Conservation (phyloP, 2,888 invertebrate genomes). For the Perizoma affinitatum region DNA sequence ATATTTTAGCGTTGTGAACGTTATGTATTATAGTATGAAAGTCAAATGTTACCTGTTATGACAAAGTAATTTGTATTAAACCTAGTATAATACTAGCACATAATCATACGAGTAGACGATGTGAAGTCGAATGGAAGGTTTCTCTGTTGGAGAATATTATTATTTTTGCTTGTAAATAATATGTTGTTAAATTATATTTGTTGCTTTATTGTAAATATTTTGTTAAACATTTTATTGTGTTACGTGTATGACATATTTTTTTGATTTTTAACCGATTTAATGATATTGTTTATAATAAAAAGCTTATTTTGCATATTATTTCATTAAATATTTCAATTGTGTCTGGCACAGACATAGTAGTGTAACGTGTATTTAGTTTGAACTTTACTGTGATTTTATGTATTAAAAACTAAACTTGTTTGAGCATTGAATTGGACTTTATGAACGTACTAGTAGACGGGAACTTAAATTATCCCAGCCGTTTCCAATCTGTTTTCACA, state of each 20-base stretch:
- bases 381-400: neutral
- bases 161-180: slow-evolving; percentile 72
- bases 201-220: slow-evolving; percentile 82
- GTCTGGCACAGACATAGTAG: slow-evolving; percentile 47
- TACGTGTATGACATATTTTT: slow-evolving; percentile 64
- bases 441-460: neutral
- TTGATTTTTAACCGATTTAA: slow-evolving; percentile 59
- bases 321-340: slow-evolving; percentile 32
- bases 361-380: slow-evolving; percentile 3
- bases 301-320: slow-evolving; percentile 41
- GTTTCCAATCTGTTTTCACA: no score
- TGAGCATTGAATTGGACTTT: neutral
- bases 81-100: slow-evolving; percentile 43
- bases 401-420: neutral
- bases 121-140: slow-evolving; percentile 59
- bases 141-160: slow-evolving; percentile 57
- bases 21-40: slow-evolving; percentile 82
- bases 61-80: slow-evolving; percentile 81
- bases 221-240: slow-evolving; percentile 73
- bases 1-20: slow-evolving; percentile 83
- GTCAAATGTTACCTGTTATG: slow-evolving; percentile 85
- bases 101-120: slow-evolving; percentile 52
- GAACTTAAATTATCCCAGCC: no score
- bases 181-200: slow-evolving; percentile 81
- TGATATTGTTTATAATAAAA: slow-evolving; percentile 57